Evolutionary conservation across 2,888 invertebrate genomes (phyloP).

Genomic region (Sphaerophoria rueppellii): DNA sequence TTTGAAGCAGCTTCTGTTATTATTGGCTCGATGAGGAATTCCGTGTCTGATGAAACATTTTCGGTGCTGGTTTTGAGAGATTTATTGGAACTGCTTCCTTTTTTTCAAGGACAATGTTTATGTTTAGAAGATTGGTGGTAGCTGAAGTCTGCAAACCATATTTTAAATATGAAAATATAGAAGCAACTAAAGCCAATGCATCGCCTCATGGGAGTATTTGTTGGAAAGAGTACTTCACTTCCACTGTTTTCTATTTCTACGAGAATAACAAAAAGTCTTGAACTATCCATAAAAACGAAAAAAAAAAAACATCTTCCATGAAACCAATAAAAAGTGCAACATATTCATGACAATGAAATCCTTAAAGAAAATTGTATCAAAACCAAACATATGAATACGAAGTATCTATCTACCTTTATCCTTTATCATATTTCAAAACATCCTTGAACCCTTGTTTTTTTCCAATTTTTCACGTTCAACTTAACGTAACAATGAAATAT

Average conservation of each 20-base stretch:
- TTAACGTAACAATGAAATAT: slow-evolving; percentile 53
- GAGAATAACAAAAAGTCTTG: no score
- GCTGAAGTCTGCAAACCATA: no score
- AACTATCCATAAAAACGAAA: no score
- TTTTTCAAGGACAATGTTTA: no score
- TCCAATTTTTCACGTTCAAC: slow-evolving; percentile 5
- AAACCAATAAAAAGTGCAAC: slow-evolving; percentile 19
- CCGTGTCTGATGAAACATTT: neutral
- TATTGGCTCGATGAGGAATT: neutral
- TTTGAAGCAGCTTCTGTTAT: slow-evolving; percentile 1
- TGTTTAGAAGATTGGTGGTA: no score
- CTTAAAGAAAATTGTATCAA: slow-evolving; percentile 30
- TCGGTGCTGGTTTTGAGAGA: slow-evolving; percentile 6
- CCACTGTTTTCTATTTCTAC: no score
- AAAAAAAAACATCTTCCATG: slow-evolving; percentile 6
- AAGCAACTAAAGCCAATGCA: no score
- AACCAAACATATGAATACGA: slow-evolving; percentile 48
- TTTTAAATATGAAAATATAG: no score
- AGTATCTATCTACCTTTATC: slow-evolving; percentile 11
- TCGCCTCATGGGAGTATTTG: no score
- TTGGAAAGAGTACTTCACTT: no score
- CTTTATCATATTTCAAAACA: slow-evolving; percentile 5
- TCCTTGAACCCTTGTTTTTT: slow-evolving; percentile 20
- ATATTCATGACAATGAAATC: slow-evolving; percentile 50
- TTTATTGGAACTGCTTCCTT: no score